Evolutionary conservation across 2,113 vertebrate genomes (phyloP), one percentile per base, ranked within the genome.

Genomic region (Salvelinus alpinus): DNA sequence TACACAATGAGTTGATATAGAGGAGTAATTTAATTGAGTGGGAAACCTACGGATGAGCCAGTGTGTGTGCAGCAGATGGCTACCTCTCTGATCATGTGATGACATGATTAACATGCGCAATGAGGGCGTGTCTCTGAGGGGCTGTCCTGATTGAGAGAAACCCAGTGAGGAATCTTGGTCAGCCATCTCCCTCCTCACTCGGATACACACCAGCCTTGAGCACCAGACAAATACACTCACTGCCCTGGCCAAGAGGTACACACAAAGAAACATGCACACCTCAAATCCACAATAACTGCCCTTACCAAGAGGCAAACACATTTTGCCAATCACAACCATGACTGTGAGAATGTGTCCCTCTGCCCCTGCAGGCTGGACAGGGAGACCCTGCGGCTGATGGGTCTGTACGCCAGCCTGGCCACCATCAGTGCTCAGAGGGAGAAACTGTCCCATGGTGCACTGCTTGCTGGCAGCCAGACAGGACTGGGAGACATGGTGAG

Each of bases 401-500:
- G 89, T 84, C 76, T 92, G 5, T 70, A 80, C 34, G 62, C 93
- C 83, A 84, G 84, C 57, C 54, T 93, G 67, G 88, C 91, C 68
- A 88, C 87, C 71, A 67, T 92, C 71, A 88, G 86, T 85, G 88
- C 87, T 64, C 87, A 86, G 79, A 91, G 90, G 78, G 91, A 93
- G 72, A 87, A 74, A 34, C 34, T 64, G n/a, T 89, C 87, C 13
- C 84, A 90, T 59, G n/a, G 72, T 0, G 91, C 93, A 31, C 82
- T 92, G 6, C 83, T 93, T 34, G 31, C 31, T 34, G 73, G 91
- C 88, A 59, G 86, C 91, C 24, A 78, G 59, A 75, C 92, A 92
- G 79, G 87, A 88, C 75, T 94, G 92, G 93, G 88, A 93, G 47
- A 80, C 78, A 24, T 94, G 93, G 93, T 93, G 75, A 90, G 83